Evolutionary conservation across 53 echinoderm and acorn worm genomes (phyloP).

Genomic region (Temnopleurus reevesii): DNA sequence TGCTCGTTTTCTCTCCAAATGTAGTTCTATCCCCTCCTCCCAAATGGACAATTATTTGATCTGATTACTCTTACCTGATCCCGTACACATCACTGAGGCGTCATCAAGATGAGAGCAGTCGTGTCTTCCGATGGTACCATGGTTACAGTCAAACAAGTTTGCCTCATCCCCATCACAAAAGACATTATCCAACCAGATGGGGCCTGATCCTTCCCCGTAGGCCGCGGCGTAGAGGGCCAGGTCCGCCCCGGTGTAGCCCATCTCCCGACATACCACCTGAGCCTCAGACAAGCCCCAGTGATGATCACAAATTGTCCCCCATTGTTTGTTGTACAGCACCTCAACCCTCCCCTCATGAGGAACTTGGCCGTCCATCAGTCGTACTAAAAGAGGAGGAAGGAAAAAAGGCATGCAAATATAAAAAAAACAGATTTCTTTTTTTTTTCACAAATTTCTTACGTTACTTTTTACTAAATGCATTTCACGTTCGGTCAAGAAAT

Average conservation of each 20-base stretch:
- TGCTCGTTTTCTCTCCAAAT: no score
- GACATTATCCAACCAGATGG: slow-evolving; percentile 24
- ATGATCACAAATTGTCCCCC: slow-evolving; percentile 47
- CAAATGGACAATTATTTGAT: no score
- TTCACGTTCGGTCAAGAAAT: no score
- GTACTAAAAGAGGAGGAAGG: no score
- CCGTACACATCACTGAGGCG: slow-evolving; percentile 40
- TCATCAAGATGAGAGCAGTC: slow-evolving; percentile 34
- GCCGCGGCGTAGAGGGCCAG: slow-evolving; percentile 43
- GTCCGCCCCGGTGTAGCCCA: slow-evolving; percentile 47
- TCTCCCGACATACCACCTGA: slow-evolving; percentile 7
- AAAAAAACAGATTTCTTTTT: no score
- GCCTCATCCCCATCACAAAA: background rate
- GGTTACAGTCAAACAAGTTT: background rate
- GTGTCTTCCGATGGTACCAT: background rate
- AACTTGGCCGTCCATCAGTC: background rate
- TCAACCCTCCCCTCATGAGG: slow-evolving; percentile 40
- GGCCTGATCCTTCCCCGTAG: background rate
- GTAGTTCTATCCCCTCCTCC: no score
- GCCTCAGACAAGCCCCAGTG: slow-evolving; percentile 28
- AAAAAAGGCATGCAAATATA: no score
- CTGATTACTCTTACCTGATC: background rate
- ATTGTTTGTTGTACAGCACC: background rate
- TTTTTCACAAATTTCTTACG: no score
- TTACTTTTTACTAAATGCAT: no score